A percentile compares a stretch with the other conserved stretches of the same genome.
Conservation (phyloP, 1,140 invertebrate species). For the Streblospio benedicti region DNA sequence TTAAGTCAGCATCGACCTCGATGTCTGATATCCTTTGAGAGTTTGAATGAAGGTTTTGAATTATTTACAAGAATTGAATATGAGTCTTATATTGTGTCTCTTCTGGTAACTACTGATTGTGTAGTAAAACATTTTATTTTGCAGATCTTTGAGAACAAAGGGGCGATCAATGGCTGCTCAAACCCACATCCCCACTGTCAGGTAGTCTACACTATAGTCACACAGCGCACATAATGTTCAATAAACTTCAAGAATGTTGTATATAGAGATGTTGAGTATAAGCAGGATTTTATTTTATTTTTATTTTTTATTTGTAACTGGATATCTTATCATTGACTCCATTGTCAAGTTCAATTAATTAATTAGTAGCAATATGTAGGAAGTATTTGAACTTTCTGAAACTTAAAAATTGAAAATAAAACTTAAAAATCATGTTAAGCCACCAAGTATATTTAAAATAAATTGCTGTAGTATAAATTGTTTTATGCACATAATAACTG, state of each 20-base stretch:
- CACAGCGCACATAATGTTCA: no score
- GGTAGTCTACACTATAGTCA: constrained; percentile 24
- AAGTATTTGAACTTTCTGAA: not conserved
- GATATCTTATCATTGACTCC: no score
- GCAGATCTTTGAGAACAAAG: constrained; percentile 90
- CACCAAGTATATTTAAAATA: not conserved
- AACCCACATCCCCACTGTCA: constrained; percentile 96
- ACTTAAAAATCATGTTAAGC: not conserved
- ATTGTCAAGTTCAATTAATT: no score
- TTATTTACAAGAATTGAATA: no score
- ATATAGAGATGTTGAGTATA: no score
- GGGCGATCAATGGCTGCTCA: constrained; percentile 93
- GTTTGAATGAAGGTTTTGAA: constrained; percentile 5
- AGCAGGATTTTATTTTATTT: no score
- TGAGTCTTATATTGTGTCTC: no score
- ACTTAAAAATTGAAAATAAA: not conserved
- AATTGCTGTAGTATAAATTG: not conserved
- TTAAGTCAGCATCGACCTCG: not conserved
- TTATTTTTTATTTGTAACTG: no score
- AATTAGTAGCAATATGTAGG: not conserved
- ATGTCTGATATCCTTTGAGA: not conserved
- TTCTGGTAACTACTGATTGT: no score
- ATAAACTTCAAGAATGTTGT: no score
- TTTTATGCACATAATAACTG: not conserved
- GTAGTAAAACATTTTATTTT: not conserved